Evolutionary conservation across 1,140 invertebrate species (phyloP), one percentile per base, ranked within the genome.

Genomic region (Orius insidiosus): DNA sequence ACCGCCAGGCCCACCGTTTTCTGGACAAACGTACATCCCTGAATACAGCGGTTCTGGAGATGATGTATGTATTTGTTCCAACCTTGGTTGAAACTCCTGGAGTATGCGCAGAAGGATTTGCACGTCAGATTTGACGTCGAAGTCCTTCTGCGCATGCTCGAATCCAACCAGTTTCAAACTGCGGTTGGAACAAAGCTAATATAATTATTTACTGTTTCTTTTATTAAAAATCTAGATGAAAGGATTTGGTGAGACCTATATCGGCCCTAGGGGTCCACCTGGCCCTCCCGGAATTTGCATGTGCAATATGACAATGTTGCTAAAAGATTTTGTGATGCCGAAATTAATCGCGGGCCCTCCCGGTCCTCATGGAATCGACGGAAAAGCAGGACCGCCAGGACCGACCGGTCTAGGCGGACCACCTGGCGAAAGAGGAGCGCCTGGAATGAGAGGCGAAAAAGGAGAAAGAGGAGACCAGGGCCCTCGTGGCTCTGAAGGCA

Each of bases 361-460:
- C 7, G 57, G 57, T 0, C 42, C 53, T 13, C 54, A 55, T 2
- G 81, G 80, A 33, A 70, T 75, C 54, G 62, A 68, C 42, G 69
- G 69, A 13, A 68, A 67, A 50, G 70, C 72, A 36, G 82, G 83
- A n/a, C 68, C 75, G 40, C 79, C 79, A 55, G 83, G 83, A 50
- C 68, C 78, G 11, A 75, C 80, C 58, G 83, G 83, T 24, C 24
- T 24, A 24, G 7, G 3, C 24, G 24, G 24, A 7, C 24, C 7
- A 4, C 24, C 24, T 24, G 24, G 24, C 24, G 24, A 24, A 24
- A 24, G 7, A 24, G 24, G 24, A 24, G 24, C 24, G 3, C 24
- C 24, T 7, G 24, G 24, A 24, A 24, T 24, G 24, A 62, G 64
- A 50, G 78, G 78, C 0, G 52, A 57, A 2, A 24, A 24, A 24